Base-by-base conservation (phyloP, 2,113 vertebrate genomes). In the Centrocercus urophasianus region DNA sequence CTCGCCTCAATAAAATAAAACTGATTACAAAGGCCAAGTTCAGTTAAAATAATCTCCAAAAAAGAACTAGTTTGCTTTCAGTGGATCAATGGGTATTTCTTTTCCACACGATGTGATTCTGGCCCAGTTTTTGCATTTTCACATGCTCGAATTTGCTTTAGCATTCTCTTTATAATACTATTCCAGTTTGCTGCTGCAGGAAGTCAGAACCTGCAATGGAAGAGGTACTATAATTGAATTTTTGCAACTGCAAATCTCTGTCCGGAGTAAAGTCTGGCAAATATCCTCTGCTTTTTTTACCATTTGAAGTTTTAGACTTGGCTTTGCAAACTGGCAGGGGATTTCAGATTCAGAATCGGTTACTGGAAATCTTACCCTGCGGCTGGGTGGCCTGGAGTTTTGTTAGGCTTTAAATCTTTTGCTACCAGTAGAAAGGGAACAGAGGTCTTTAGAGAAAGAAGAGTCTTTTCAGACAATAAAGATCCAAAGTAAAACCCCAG, bases 381-480 rank as follows among this genome's bases (percentile, higher is more conserved):
- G 92, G 48, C 86, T 96, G 90, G 95, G 92, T 89, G 92, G 92
- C 87, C 93, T 88, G 48, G 42, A 96, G 80, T 94, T 93, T 89
- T 91, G 86, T 95, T 83, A 89, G 90, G 66, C 76, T 96, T 96
- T 96, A 96, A 96, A 95, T 92, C 86, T 96, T 93, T 95, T 91
- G 90, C 91, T 93, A 96, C 92, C 83, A 92, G 89, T 94, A 95
- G 50, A 94, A 74, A 95, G 59, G 84, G 87, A 94, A 94, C 18
- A 96, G 92, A 88, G 48, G 66, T 85, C 93, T 80, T 92, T 71
- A 83, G 86, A 95, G 83, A 92, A 97, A 93, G 75, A 94, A 19
- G 34, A 91, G 47, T 70, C 78, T 84, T 89, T 91, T 94, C 94
- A 92, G 93, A 95, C 75, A 93, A 96, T 89, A 84, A 93, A 85